phyloP scores from a whole-genome alignment of 2,888 invertebrate species.

The Dyspetes luteomarginatus region DNA sequence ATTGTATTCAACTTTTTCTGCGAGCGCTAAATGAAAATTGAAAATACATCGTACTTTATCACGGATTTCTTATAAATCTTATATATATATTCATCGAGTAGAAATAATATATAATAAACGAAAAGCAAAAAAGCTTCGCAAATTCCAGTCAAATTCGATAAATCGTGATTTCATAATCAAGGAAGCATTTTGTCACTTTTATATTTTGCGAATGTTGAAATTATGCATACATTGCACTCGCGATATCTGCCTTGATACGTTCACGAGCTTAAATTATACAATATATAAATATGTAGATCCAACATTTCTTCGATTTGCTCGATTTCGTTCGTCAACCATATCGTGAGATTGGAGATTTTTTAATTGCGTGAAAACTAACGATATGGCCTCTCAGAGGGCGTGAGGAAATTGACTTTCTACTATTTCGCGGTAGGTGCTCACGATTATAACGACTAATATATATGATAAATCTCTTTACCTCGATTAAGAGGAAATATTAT shows the following conservation, averaged over 20 bases:
- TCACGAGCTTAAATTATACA: not conserved
- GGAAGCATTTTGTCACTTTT: not conserved
- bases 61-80: too few relatives aligned
- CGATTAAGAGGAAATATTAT: constrained; percentile 67
- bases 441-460: not conserved
- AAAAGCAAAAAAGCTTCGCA: too few relatives aligned
- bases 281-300: not conserved
- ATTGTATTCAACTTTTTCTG: too few relatives aligned
- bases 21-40: too few relatives aligned
- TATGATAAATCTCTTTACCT: constrained; percentile 39
- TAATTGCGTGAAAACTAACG: constrained; percentile 15
- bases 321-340: constrained; percentile 32
- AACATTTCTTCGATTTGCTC: constrained; percentile 18
- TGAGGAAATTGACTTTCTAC: constrained; percentile 58
- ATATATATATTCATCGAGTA: too few relatives aligned
- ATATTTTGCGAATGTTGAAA: not conserved
- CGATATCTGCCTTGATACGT: not conserved
- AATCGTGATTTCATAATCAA: not conserved
- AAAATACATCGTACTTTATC: too few relatives aligned
- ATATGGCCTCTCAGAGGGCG: not conserved
- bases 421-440: constrained; percentile 59
- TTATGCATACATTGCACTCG: not conserved
- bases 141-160: too few relatives aligned
- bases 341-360: not conserved
- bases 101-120: too few relatives aligned